Evolutionary conservation across 2,888 invertebrate genomes (phyloP), one percentile per base, ranked within the genome.

Genomic region (Latheticus oryzae): DNA sequence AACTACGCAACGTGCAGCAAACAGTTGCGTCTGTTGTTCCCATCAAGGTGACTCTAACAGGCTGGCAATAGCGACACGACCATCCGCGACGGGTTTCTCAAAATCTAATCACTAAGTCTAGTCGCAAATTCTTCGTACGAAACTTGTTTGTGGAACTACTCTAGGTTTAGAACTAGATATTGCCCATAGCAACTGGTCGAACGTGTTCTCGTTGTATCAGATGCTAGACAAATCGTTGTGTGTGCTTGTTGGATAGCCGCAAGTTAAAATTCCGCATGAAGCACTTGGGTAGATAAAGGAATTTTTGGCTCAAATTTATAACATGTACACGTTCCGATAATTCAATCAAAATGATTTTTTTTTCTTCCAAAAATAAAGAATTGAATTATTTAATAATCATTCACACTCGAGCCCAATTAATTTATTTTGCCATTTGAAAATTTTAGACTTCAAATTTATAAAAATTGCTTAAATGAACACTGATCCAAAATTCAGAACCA

Each of bases 121-220:
- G 40, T 40, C 35, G 58, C 58, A 19, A 58, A 53, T 58, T 58
- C 58, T 58, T 52, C 45, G 16, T 33, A 47, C 58, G 53, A 58
- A 58, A 58, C 58, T 37, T 24, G 58, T 58, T 58, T 51, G 42
- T 48, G 37, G 48, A 40, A 42, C 54, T 26, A 47, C 40, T 56
- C 56, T 50, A 50, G 50, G 24, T 33, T 43, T 58, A 53, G 48
- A 53, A 19, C 48, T 37, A 55, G 55, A 55, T 48, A 45, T 38
- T 32, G 55, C 55, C 55, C 55, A 55, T 55, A 54, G 54, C 54
- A 54, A 54, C 54, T 37, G 48, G 47, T 8, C 37, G 42, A 47
- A 47, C 47, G 24, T 33, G 26, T 37, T 50, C 47, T 47, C 33
- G 7, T 12, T 23, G 23, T 38, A 47, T 33, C 50, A 40, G 23